phyloP scores from a whole-genome alignment of 2,797 vertebrate genomes.

The Pangasius larnaudii region DNA sequence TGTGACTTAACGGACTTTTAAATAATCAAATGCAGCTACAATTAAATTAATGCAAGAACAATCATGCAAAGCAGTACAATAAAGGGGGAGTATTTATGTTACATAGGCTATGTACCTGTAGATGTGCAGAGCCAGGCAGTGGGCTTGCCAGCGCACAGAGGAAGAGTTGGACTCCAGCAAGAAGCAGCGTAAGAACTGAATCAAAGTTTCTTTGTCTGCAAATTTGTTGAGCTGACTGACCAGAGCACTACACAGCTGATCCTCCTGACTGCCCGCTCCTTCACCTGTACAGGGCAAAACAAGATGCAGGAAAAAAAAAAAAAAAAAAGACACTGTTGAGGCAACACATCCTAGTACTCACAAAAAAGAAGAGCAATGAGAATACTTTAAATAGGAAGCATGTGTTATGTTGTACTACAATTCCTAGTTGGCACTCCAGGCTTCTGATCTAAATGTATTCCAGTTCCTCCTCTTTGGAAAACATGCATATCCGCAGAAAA shows the following conservation, averaged over 20 bases:
- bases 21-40: neutral
- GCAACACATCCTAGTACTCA: neutral
- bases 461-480: neutral
- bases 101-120: conserved; percentile 84
- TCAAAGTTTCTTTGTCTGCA: conserved; percentile 97
- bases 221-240: conserved; percentile 98
- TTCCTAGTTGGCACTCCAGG: neutral
- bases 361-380: neutral
- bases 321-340: neutral
- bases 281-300: conserved; percentile 77
- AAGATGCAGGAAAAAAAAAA: neutral
- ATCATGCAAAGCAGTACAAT: neutral
- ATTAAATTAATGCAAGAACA: neutral
- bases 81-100: neutral
- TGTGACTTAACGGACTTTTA: neutral
- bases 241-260: conserved; percentile 94
- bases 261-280: conserved; percentile 89
- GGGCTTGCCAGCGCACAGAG: conserved; percentile 97
- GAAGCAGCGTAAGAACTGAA: conserved; percentile 97
- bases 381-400: too few relatives aligned
- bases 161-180: conserved; percentile 96
- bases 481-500: neutral
- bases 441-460: neutral
- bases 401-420: neutral
- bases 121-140: conserved; percentile 94